phyloP scores from a whole-genome alignment of 2,797 vertebrate species.

The Chloroceryle inda region DNA sequence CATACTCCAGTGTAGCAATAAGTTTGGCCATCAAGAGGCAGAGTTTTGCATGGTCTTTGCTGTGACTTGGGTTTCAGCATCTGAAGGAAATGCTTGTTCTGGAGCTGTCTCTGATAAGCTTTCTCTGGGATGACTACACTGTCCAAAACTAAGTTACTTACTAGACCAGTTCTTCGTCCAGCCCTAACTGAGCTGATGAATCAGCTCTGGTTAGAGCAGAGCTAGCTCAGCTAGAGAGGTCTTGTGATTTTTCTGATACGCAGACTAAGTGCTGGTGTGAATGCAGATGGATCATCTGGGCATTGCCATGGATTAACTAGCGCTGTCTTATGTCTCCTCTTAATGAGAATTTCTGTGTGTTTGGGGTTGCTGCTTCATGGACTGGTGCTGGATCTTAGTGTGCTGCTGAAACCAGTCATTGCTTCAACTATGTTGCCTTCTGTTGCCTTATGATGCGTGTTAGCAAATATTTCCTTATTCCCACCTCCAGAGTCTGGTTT shows the following conservation, averaged over 20 bases:
- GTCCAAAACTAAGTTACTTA: neutral
- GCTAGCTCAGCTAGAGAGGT: neutral
- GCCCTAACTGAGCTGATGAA: neutral
- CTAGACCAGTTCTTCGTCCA: neutral
- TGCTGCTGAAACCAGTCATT: neutral
- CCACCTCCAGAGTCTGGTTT: fast-evolving
- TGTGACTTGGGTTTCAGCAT: neutral
- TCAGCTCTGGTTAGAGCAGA: neutral
- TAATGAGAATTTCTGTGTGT: neutral
- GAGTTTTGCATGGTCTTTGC: neutral
- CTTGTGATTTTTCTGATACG: fast-evolving
- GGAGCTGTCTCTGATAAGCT: neutral
- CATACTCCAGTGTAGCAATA: neutral
- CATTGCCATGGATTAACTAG: neutral
- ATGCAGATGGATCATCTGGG: neutral
- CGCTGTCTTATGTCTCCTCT: neutral
- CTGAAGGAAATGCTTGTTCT: neutral
- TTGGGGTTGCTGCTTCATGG: neutral
- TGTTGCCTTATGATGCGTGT: neutral
- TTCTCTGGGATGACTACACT: neutral
- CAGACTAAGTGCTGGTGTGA: neutral
- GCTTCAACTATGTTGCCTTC: neutral
- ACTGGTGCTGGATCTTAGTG: neutral
- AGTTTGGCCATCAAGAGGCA: neutral
- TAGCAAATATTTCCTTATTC: neutral